phyloP scores from a whole-genome alignment of 2,888 invertebrate species.

The Sinhomidia bicolor region DNA sequence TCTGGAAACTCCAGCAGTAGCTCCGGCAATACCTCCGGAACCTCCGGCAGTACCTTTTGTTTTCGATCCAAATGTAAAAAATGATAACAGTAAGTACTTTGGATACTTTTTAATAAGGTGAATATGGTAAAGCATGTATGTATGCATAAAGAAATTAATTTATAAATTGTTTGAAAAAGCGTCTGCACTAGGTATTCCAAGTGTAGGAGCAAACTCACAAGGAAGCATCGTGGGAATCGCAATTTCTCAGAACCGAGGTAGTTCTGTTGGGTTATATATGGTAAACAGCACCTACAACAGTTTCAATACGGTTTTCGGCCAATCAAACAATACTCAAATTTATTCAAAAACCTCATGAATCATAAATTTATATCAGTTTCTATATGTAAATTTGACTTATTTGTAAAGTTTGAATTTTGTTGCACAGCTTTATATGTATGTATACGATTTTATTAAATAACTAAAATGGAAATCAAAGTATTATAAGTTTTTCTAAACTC shows the following conservation, averaged over 20 bases:
- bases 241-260: conserved; percentile 47
- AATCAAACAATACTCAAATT: conserved; percentile 34
- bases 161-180: too few relatives aligned
- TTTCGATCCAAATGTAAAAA: conserved; percentile 10
- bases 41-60: not conserved
- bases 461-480: too few relatives aligned
- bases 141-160: too few relatives aligned
- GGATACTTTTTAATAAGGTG: too few relatives aligned
- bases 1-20: conserved; percentile 6
- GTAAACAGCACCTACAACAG: conserved; percentile 60
- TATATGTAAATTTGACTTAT: too few relatives aligned
- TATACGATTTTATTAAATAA: too few relatives aligned
- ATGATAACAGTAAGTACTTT: conserved; percentile 7
- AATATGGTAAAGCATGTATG: too few relatives aligned
- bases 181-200: conserved; percentile 53
- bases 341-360: not conserved
- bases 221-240: conserved; percentile 63
- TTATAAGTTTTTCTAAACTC: too few relatives aligned
- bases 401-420: too few relatives aligned
- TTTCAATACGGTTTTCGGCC: conserved; percentile 56
- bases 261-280: conserved; percentile 56
- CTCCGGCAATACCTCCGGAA: too few relatives aligned
- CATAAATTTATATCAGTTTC: too few relatives aligned
- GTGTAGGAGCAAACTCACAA: conserved; percentile 49
- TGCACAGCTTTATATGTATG: too few relatives aligned